These are phyloP conservation scores for Steromphala cineraria DNA, from an alignment of 2,888 invertebrate genomes.

Conservation along the genomic window DNA sequence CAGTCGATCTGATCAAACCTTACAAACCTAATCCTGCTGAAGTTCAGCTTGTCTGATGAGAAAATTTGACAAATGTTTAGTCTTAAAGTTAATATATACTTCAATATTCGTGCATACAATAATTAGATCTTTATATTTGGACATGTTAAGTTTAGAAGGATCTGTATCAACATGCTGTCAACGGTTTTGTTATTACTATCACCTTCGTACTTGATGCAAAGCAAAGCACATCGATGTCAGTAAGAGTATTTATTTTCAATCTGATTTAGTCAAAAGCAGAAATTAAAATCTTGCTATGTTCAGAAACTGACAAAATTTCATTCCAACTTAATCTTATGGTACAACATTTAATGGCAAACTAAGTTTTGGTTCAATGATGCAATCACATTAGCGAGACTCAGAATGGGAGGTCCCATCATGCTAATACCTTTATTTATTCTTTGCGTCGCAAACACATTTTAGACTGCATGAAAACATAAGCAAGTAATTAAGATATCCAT, in stretches of 20 bases:
- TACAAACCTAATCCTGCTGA: neutral
- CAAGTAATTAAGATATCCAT: no score
- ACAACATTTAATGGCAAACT: constrained; percentile 4
- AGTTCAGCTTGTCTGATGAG: neutral
- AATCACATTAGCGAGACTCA: neutral
- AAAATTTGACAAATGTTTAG: neutral
- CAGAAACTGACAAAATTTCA: neutral
- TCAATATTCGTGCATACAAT: no score
- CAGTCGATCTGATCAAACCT: no score
- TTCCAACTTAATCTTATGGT: neutral
- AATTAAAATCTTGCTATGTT: no score
- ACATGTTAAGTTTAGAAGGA: no score
- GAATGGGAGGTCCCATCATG: neutral
- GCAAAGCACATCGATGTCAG: neutral
- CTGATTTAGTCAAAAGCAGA: no score
- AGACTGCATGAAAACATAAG: constrained; percentile 12
- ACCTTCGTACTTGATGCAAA: neutral
- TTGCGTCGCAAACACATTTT: constrained; percentile 16
- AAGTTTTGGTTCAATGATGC: neutral
- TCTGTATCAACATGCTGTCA: neutral
- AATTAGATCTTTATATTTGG: no score
- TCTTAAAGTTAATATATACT: no score
- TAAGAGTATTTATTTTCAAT: no score
- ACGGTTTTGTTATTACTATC: neutral
- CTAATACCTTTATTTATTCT: constrained; percentile 15